phyloP scores from a whole-genome alignment of 2,797 vertebrate species.

The Streptopelia turtur region DNA sequence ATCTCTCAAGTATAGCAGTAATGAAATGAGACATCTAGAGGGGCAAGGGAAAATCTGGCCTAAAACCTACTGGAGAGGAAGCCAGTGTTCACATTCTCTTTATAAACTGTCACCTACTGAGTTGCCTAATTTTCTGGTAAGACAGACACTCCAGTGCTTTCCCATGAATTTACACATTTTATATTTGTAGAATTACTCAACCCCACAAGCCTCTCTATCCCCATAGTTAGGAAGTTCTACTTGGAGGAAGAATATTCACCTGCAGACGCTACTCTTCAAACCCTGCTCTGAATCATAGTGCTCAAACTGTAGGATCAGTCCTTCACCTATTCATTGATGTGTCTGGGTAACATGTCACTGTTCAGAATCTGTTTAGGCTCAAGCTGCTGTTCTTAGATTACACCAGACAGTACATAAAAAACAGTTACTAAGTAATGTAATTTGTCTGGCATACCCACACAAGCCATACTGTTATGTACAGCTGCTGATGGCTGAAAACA shows the following conservation, averaged over 20 bases:
- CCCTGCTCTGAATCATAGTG: not conserved
- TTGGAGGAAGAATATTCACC: not conserved
- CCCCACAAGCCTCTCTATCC: not conserved
- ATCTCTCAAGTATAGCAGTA: not conserved
- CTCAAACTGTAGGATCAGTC: not conserved
- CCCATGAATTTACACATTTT: not conserved
- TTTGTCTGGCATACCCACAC: not conserved
- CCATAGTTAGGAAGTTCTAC: not conserved
- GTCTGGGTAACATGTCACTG: not conserved
- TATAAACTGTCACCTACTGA: not conserved
- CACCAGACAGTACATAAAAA: not conserved
- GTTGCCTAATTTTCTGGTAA: not conserved
- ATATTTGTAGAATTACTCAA: not conserved
- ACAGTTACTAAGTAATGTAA: not conserved
- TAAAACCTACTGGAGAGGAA: not conserved
- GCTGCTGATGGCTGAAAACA: not conserved
- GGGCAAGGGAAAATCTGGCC: not conserved
- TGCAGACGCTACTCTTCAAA: not conserved
- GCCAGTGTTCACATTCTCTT: not conserved
- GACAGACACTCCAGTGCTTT: not conserved
- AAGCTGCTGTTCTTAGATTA: not conserved
- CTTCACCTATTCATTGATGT: not conserved
- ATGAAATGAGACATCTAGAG: not conserved
- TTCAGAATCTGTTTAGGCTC: not conserved
- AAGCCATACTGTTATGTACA: not conserved